Conservation (phyloP, 2,797 vertebrate species). For the Pseudomugil gertrudae region DNA sequence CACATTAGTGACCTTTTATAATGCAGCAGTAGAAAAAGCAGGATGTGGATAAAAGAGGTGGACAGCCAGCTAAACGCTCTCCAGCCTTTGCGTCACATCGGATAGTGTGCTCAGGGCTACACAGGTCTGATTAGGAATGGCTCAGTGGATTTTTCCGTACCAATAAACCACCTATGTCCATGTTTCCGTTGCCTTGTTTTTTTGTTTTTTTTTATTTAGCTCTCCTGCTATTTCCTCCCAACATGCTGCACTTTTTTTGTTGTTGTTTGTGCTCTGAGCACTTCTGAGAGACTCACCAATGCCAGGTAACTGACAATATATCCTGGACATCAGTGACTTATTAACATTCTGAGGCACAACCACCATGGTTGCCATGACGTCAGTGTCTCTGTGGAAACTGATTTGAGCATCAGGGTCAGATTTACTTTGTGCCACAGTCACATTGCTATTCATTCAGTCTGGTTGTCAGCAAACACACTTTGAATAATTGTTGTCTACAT, state of each 20-base stretch:
- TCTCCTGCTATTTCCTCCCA: conserved; percentile 18
- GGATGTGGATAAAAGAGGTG: conserved; percentile 40
- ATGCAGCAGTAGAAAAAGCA: conserved; percentile 44
- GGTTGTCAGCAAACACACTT: conserved; percentile 39
- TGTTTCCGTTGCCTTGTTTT: conserved; percentile 12
- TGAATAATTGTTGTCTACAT: conserved; percentile 36
- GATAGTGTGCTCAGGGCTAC: conserved; percentile 64
- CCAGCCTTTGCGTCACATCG: conserved; percentile 31
- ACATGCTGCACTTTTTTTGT: conserved; percentile 13
- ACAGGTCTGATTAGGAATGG: conserved; percentile 67
- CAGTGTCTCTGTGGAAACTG: conserved; percentile 70
- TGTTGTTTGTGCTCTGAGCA: conserved; percentile 15
- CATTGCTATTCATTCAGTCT: conserved; percentile 50
- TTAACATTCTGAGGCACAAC: conserved; percentile 67
- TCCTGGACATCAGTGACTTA: conserved; percentile 45
- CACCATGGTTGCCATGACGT: conserved; percentile 66
- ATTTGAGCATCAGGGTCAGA: conserved; percentile 51
- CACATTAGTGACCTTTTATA: conserved; percentile 57
- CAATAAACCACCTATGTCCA: conserved; percentile 50
- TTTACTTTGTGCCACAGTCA: conserved; percentile 27
- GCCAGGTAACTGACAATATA: conserved; percentile 58
- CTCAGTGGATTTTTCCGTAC: conserved; percentile 58
- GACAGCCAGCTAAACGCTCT: conserved; percentile 49
- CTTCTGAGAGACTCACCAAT: conserved; percentile 51
- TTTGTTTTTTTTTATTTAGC: conserved; percentile 1